These are phyloP conservation scores for Xenus cinereus DNA, from an alignment of 2,113 vertebrate genomes.

Conservation along the genomic window DNA sequence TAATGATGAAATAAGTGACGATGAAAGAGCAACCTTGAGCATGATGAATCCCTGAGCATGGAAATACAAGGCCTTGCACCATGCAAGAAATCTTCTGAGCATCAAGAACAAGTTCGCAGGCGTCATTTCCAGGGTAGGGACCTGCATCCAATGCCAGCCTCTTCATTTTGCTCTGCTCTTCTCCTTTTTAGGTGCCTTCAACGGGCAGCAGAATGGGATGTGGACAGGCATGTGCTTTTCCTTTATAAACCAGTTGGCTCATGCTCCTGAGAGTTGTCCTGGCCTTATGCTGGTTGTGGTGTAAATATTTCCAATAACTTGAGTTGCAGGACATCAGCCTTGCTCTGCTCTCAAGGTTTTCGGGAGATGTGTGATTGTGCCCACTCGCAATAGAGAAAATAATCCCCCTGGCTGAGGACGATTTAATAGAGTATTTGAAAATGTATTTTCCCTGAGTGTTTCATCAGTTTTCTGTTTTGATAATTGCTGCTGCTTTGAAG, in stretches of 20 bases:
- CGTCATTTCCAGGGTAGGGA: not conserved
- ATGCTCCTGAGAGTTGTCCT: not conserved
- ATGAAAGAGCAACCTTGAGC: too few relatives aligned
- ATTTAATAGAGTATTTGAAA: not conserved
- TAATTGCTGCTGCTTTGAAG: not conserved
- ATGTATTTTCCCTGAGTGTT: not conserved
- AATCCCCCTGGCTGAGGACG: not conserved
- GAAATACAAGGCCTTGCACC: not conserved
- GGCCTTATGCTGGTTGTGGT: not conserved
- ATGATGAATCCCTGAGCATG: not conserved
- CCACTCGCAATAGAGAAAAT: fast-evolving
- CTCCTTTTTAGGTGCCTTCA: not conserved
- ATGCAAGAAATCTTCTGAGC: not conserved
- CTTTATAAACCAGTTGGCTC: not conserved
- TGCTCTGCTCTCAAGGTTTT: not conserved
- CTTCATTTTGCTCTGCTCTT: not conserved
- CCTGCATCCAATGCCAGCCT: not conserved
- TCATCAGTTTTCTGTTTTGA: not conserved
- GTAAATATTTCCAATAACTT: not conserved
- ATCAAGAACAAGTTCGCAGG: fast-evolving
- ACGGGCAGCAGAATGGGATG: not conserved
- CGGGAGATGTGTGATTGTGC: not conserved
- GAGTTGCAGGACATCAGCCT: fast-evolving
- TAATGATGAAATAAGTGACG: not conserved
- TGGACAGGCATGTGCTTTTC: not conserved